phyloP scores from a whole-genome alignment of 2,888 invertebrate genomes.

The Desoria tigrina region DNA sequence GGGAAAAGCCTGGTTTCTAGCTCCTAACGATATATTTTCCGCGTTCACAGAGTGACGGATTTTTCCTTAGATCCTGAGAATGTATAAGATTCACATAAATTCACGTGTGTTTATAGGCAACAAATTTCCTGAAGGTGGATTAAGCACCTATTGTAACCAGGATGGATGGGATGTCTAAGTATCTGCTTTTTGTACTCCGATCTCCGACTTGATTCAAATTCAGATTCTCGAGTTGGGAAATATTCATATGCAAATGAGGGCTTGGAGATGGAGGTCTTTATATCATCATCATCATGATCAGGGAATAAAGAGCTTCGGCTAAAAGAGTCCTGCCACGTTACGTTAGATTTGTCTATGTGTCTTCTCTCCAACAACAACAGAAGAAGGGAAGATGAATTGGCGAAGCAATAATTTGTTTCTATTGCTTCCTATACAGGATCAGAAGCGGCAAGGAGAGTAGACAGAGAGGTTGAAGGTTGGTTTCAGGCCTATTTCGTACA shows the following conservation, averaged over 20 bases:
- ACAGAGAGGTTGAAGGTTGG: neutral
- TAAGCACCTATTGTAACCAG: no score
- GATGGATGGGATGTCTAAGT: no score
- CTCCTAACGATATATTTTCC: no score
- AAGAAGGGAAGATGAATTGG: conserved; percentile 46
- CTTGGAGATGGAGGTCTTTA: conserved; percentile 35
- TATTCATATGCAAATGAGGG: conserved; percentile 51
- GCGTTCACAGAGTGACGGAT: no score
- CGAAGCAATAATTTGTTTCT: conserved; percentile 45
- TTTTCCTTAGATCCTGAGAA: no score
- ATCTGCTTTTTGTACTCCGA: no score
- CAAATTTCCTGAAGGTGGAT: no score
- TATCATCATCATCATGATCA: conserved; percentile 27
- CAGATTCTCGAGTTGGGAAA: conserved; percentile 30
- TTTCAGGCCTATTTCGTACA: neutral
- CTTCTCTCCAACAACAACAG: neutral
- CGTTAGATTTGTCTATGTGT: conserved; percentile 8
- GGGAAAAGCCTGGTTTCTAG: no score
- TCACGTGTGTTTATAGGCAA: no score
- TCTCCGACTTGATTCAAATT: conserved; percentile 2
- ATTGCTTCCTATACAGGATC: conserved; percentile 35
- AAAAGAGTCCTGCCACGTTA: neutral
- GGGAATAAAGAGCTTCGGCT: neutral
- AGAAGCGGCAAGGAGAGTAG: neutral
- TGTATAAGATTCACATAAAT: no score